Percentiles rank a stretch among this genome's conserved stretches.
Evolutionary conservation across 2,113 vertebrate species (phyloP).

Genomic region (Corydoras maculifer): DNA sequence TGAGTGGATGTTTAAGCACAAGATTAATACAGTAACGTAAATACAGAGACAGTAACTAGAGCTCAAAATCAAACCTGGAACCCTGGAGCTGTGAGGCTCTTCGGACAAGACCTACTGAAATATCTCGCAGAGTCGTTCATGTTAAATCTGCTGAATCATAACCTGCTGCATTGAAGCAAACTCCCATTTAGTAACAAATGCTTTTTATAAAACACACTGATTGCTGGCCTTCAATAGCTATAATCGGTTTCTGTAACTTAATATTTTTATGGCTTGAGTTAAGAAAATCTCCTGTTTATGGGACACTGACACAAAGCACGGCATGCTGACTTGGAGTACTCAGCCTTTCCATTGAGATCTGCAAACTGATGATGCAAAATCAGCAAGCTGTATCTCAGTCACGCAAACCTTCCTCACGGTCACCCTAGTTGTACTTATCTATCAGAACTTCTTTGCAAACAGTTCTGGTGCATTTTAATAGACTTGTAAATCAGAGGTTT

Average conservation of each 20-base stretch:
- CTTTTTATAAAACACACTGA: background rate
- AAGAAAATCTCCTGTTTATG: background rate
- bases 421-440: background rate
- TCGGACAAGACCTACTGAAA: too few relatives aligned
- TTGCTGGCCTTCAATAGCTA: background rate
- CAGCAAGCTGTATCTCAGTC: background rate
- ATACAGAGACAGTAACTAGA: background rate
- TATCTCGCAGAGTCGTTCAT: too few relatives aligned
- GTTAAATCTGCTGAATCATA: too few relatives aligned
- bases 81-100: background rate
- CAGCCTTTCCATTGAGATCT: background rate
- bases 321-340: background rate
- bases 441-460: background rate
- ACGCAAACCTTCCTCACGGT: background rate
- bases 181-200: background rate
- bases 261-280: background rate
- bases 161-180: too few relatives aligned
- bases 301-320: constrained; percentile 4
- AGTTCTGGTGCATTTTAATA: too few relatives aligned
- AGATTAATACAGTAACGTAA: too few relatives aligned
- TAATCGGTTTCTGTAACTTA: background rate
- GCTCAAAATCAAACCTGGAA: background rate
- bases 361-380: background rate
- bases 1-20: too few relatives aligned
- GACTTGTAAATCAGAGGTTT: too few relatives aligned